Conservation (phyloP, 2,113 vertebrate species). For the Fulmarus glacialis region DNA sequence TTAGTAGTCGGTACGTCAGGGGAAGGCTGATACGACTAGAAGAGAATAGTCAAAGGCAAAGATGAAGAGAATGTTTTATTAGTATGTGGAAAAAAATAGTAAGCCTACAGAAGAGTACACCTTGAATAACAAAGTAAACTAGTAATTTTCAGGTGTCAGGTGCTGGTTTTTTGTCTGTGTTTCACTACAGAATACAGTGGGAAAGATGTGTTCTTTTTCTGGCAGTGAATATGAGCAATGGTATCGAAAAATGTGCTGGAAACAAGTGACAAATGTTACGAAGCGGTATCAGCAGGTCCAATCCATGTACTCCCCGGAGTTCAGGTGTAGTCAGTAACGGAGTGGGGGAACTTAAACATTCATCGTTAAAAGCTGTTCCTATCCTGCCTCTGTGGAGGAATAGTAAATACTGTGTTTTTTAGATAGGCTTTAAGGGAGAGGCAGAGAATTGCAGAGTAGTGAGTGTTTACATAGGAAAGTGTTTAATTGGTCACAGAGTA, state of each 20-base stretch:
- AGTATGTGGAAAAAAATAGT: not conserved
- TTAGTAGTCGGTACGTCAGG: not conserved
- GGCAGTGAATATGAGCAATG: not conserved
- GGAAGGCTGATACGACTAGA: not conserved
- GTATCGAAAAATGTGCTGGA: not conserved
- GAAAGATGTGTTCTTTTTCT: not conserved
- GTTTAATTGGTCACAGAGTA: not conserved
- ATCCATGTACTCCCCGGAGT: too few species aligned
- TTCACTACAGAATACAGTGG: not conserved
- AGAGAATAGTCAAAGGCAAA: not conserved
- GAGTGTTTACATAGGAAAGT: not conserved
- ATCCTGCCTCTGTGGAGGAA: not conserved
- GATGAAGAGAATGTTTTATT: not conserved
- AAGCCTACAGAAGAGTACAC: not conserved
- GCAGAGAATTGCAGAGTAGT: not conserved
- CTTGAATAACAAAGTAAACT: not conserved
- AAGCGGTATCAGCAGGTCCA: not conserved
- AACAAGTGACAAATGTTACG: not conserved
- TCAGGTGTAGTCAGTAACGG: not conserved
- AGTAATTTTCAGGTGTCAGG: not conserved
- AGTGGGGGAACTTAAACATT: not conserved
- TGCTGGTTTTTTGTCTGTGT: not conserved
- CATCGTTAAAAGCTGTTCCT: not conserved
- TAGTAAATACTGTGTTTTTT: not conserved
- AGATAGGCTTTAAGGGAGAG: not conserved